A percentile compares a stretch with the other conserved stretches of the same genome.
Conservation (phyloP, 2,113 vertebrate species). For the Hemicordylus capensis region DNA sequence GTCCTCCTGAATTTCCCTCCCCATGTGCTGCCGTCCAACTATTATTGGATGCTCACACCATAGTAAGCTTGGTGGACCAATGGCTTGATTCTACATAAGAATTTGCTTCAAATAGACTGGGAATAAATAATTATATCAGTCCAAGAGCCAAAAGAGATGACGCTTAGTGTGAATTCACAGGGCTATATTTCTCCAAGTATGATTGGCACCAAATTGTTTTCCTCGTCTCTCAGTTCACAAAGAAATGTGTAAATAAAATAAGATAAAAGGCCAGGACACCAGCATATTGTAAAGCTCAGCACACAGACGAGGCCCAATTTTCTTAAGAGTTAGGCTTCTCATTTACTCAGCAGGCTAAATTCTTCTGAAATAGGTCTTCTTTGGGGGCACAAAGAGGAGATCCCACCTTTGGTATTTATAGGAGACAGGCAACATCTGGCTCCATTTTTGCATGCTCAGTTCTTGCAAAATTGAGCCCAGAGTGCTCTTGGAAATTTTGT, state of each 20-base stretch:
- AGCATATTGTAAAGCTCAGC: neutral
- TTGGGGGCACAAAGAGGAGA: neutral
- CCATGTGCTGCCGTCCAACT: too few relatives aligned
- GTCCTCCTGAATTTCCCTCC: too few relatives aligned
- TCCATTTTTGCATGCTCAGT: neutral
- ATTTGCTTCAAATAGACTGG: neutral
- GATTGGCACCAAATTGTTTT: too few relatives aligned
- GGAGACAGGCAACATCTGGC: neutral
- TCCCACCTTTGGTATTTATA: neutral
- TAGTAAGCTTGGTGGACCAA: too few relatives aligned
- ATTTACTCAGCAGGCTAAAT: constrained; percentile 5
- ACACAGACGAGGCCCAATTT: neutral
- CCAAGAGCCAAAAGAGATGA: too few relatives aligned
- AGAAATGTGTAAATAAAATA: neutral
- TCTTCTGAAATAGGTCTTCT: neutral
- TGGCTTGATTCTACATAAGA: too few relatives aligned
- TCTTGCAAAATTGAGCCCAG: neutral
- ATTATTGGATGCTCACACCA: too few relatives aligned
- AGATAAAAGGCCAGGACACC: neutral
- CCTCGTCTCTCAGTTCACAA: neutral
- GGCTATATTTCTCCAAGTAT: neutral
- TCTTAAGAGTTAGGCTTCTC: neutral
- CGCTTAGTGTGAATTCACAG: neutral
- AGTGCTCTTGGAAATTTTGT: neutral
- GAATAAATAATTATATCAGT: neutral